Percentiles rank a stretch among this genome's conserved stretches.
Conservation (phyloP, 2,797 vertebrate species). For the Takifugu rubripes region DNA sequence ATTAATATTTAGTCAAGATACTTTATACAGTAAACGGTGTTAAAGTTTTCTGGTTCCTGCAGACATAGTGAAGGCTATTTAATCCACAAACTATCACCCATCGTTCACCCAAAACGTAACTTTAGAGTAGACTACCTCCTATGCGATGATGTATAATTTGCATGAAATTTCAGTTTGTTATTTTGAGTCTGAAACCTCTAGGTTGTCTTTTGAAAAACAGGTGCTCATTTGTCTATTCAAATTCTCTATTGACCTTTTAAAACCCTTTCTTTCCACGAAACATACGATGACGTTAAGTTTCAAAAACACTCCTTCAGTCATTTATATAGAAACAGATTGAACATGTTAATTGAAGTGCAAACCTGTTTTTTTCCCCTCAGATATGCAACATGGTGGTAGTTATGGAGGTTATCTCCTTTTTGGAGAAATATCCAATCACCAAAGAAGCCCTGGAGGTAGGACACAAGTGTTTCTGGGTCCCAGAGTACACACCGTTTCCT, state of each 20-base stretch:
- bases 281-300: background rate
- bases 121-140: background rate
- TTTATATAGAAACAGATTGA: background rate
- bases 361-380: conserved; percentile 68
- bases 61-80: too few species aligned
- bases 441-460: conserved; percentile 95
- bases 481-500: background rate
- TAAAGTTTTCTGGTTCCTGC: too few species aligned
- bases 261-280: background rate
- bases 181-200: conserved; percentile 47
- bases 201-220: conserved; percentile 44
- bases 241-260: conserved; percentile 26
- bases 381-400: conserved; percentile 95
- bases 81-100: too few species aligned
- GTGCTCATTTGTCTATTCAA: conserved; percentile 74
- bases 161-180: conserved; percentile 54
- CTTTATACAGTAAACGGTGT: too few species aligned
- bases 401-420: conserved; percentile 91
- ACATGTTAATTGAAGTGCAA: conserved; percentile 4
- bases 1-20: too few species aligned
- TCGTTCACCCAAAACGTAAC: too few species aligned
- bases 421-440: conserved; percentile 97
- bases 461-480: background rate
- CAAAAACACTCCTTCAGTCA: background rate
- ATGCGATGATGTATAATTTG: conserved; percentile 42